phyloP scores from a whole-genome alignment of 2,888 invertebrate genomes.

The Eilema griseolum region DNA sequence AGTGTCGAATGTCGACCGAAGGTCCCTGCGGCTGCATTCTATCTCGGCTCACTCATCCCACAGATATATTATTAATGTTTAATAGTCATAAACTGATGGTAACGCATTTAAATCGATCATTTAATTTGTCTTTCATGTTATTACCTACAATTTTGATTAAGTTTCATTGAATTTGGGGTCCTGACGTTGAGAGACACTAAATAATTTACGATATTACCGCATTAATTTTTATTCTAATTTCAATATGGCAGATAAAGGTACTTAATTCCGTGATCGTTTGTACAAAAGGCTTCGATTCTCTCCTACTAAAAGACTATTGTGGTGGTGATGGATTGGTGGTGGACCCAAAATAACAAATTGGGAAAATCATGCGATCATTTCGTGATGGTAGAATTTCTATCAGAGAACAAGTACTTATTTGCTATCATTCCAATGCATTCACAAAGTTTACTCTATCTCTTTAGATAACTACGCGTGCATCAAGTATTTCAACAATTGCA shows the following conservation, averaged over 20 bases:
- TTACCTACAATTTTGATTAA: constrained; percentile 1
- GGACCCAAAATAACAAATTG: too few relatives aligned
- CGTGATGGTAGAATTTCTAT: too few relatives aligned
- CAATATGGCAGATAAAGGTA: not conserved
- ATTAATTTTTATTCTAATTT: not conserved
- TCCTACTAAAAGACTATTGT: too few relatives aligned
- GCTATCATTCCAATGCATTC: too few relatives aligned
- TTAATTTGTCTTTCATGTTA: not conserved
- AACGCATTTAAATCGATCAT: constrained; percentile 11
- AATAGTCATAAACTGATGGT: not conserved
- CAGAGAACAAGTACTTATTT: too few relatives aligned
- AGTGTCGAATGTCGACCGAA: not conserved
- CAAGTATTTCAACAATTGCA: too few relatives aligned
- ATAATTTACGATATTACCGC: not conserved
- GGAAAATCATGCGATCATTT: too few relatives aligned
- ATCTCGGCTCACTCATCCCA: constrained; percentile 3
- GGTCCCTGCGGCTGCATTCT: not conserved
- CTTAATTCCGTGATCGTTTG: too few relatives aligned
- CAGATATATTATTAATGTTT: not conserved
- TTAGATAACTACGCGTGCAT: too few relatives aligned
- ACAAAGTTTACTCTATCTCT: too few relatives aligned
- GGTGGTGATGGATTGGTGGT: too few relatives aligned
- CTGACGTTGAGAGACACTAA: not conserved
- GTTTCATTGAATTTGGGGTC: not conserved
- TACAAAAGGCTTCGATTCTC: too few relatives aligned